Evolutionary conservation across 2,113 vertebrate species (phyloP).

Genomic region (Gulo gulo): DNA sequence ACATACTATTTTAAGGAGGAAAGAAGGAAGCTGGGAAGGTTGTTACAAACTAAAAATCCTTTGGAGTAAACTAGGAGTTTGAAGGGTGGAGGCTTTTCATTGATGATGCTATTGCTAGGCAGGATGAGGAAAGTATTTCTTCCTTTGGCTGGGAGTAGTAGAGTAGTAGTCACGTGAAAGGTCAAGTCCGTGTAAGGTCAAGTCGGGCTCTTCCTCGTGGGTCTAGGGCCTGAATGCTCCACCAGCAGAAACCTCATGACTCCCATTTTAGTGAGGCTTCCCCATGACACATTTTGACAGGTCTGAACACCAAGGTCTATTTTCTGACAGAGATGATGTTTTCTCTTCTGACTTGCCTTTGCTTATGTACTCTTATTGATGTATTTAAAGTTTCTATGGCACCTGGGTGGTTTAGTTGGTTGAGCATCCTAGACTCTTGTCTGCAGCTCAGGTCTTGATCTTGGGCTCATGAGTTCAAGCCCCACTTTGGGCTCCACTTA

Average conservation of each 20-base stretch:
- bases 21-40: not conserved
- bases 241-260: not conserved
- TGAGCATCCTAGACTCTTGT: not conserved
- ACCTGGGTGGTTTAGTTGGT: not conserved
- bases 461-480: not conserved
- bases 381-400: not conserved
- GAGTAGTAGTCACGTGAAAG: not conserved
- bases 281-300: not conserved
- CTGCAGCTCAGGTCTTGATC: not conserved
- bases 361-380: not conserved
- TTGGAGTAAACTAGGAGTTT: not conserved
- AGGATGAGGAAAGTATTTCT: not conserved
- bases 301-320: not conserved
- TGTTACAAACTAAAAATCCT: not conserved
- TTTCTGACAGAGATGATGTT: not conserved
- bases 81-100: not conserved
- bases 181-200: not conserved
- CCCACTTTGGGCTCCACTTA: not conserved
- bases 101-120: not conserved
- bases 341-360: slow-evolving; percentile 39
- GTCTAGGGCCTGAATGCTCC: not conserved
- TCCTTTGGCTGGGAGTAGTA: not conserved
- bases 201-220: not conserved
- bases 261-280: not conserved
- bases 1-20: not conserved